A percentile compares a stretch with the other conserved stretches of the same genome.
Conservation (phyloP, 2,113 vertebrate genomes). For the Rhabdornis inornatus region DNA sequence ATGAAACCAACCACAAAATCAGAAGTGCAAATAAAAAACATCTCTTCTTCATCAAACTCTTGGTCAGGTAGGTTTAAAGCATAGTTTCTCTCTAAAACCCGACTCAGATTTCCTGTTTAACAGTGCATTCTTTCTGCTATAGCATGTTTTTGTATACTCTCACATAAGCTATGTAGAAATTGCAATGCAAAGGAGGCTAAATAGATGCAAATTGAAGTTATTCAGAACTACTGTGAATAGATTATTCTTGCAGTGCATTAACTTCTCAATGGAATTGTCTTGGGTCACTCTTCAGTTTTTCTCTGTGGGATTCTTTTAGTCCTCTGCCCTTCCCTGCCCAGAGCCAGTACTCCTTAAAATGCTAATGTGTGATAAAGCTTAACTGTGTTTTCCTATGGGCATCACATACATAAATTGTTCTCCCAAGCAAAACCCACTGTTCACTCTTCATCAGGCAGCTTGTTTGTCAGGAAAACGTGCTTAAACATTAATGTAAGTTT, state of each 20-base stretch:
- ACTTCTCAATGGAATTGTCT: background rate
- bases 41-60: background rate
- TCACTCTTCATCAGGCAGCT: background rate
- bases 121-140: background rate
- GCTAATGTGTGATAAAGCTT: background rate
- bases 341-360: background rate
- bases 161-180: background rate
- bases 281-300: background rate
- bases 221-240: background rate
- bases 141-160: background rate
- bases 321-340: background rate
- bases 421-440: background rate
- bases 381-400: background rate
- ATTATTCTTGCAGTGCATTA: background rate
- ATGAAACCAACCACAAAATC: background rate
- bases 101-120: background rate
- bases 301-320: background rate
- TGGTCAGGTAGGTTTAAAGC: background rate
- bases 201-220: accelerated
- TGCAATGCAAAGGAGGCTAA: background rate
- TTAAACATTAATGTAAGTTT: background rate
- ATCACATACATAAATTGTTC: background rate
- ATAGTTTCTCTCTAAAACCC: background rate
- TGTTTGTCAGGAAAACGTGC: background rate
- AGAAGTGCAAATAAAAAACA: background rate